Evolutionary conservation across 1,140 invertebrate species (phyloP), one percentile per base, ranked within the genome.

Genomic region (Daktulosphaira vitifoliae): DNA sequence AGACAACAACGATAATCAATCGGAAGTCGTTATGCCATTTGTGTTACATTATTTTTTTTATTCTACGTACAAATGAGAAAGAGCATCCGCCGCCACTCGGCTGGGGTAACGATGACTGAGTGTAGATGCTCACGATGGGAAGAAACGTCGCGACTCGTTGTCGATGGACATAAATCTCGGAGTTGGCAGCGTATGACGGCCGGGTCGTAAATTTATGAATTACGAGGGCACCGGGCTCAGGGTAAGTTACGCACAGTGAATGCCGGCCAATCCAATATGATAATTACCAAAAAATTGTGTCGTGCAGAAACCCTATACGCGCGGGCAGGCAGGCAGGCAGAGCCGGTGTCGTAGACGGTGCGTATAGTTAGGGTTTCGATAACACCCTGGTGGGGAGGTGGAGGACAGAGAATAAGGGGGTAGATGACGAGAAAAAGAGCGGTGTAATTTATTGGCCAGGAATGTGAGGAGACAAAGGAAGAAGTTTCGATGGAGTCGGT

Each of bases 261-360:
- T 59, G 54, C 54, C 56, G 56, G 42, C 56, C 56, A 62, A 62
- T 62, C 56, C 56, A 48, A 62, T 62, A 62, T 62, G 56, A 62
- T 62, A 62, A 62, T 62, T 62, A 62, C 56, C 56, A 48, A 62
- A 62, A 62, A 62, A 62, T 62, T 62, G 56, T 25, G 15, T 11
- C n/a, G n/a, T n/a, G n/a, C n/a, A n/a, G n/a, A n/a, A n/a, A n/a
- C n/a, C n/a, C n/a, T n/a, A n/a, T n/a, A n/a, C n/a, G n/a, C n/a
- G n/a, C n/a, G n/a, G n/a, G n/a, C n/a, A n/a, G n/a, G 29, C 29
- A 5, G 29, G 29, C 11, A 33, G 29, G 5, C 11, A 33, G 11
- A 11, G 29, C 11, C 29, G 29, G 29, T 6, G 29, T 6, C 29
- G 29, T 6, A 11, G 29, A 33, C 29, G 23, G 20, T 5, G 56